phyloP scores from a whole-genome alignment of 2,113 vertebrate species.

The Melierax canorus region DNA sequence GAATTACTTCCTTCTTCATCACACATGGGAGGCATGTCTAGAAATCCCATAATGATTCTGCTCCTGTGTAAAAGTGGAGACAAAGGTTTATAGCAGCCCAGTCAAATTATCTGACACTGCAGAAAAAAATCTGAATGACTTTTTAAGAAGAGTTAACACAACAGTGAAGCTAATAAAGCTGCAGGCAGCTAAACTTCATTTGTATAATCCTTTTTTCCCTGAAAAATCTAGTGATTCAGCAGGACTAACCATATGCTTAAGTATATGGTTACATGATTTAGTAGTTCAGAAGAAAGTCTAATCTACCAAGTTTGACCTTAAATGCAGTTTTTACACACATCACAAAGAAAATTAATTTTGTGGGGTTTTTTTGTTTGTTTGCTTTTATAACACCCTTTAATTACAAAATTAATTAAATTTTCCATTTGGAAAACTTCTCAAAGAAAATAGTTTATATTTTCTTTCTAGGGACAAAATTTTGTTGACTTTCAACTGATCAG shows the following conservation, averaged over 20 bases:
- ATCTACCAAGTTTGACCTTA: not conserved
- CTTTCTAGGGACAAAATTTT: not conserved
- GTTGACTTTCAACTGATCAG: not conserved
- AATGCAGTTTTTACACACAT: not conserved
- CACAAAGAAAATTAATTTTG: not conserved
- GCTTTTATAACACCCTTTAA: not conserved
- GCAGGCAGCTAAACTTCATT: not conserved
- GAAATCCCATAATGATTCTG: not conserved
- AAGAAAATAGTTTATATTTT: not conserved
- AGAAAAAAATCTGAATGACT: not conserved
- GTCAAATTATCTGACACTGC: not conserved
- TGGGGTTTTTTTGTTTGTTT: not conserved
- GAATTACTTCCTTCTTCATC: not conserved
- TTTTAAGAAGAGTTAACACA: not conserved
- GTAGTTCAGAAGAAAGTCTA: not conserved
- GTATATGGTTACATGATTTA: not conserved
- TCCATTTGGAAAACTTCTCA: not conserved
- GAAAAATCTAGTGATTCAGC: not conserved
- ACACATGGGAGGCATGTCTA: not conserved
- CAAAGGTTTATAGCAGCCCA: not conserved
- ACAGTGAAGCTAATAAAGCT: not conserved
- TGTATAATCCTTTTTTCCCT: not conserved
- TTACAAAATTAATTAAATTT: not conserved
- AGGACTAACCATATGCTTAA: not conserved
- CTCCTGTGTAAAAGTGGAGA: not conserved